A percentile compares a stretch with the other conserved stretches of the same genome.
These are phyloP conservation scores for Harpagus bidentatus DNA, from an alignment of 2,113 vertebrate genomes.

Conservation along the genomic window DNA sequence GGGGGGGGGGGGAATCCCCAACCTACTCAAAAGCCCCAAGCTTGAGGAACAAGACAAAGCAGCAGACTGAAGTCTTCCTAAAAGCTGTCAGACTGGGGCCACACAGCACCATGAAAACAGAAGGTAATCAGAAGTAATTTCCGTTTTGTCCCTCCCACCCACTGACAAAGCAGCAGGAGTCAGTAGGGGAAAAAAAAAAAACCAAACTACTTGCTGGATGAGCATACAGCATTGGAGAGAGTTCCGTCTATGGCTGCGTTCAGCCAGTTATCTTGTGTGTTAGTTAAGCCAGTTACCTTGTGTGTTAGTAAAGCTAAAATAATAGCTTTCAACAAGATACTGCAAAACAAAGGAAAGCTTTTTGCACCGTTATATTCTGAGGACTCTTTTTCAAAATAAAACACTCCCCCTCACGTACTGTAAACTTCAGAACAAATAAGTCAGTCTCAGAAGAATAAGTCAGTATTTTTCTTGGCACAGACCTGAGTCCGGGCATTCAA, in stretches of 20 bases:
- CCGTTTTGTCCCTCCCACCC: constrained; percentile 66
- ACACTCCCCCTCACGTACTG: neutral
- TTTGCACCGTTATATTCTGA: neutral
- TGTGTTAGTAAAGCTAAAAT: neutral
- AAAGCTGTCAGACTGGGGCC: neutral
- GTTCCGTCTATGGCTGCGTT: neutral
- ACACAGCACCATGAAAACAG: constrained; percentile 43
- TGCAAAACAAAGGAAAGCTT: neutral
- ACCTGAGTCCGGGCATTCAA: neutral
- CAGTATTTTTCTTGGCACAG: constrained; percentile 52
- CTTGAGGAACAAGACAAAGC: neutral
- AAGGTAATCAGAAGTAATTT: constrained; percentile 70
- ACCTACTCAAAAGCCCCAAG: neutral
- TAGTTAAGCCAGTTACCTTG: neutral
- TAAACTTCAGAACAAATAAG: constrained; percentile 59
- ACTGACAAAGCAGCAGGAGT: constrained; percentile 61
- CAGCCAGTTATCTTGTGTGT: neutral
- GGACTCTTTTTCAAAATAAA: neutral
- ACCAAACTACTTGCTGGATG: constrained; percentile 1
- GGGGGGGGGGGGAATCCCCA: neutral
- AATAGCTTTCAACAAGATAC: neutral
- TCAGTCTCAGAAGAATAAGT: constrained; percentile 26
- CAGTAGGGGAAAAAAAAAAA: neutral
- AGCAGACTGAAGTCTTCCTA: constrained; percentile 27
- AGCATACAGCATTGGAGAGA: constrained; percentile 4